These are phyloP conservation scores for Agrochola lota DNA, from an alignment of 2,888 invertebrate genomes.

Conservation along the genomic window DNA sequence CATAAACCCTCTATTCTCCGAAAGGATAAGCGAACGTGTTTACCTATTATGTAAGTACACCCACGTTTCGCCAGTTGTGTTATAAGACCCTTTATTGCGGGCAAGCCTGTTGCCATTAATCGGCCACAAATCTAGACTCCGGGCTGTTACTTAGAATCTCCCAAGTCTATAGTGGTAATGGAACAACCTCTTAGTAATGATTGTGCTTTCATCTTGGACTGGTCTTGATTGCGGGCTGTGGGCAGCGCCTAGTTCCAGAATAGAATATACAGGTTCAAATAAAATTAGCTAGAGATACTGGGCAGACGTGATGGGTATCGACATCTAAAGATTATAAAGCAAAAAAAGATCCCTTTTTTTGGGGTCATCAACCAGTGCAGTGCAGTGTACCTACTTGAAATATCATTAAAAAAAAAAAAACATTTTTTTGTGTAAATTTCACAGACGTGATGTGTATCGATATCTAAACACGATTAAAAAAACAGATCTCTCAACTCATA, in stretches of 20 bases:
- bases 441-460: too few species aligned
- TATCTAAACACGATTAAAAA: too few species aligned
- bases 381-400: too few species aligned
- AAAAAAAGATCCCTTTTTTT: too few species aligned
- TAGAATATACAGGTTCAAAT: too few species aligned
- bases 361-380: too few species aligned
- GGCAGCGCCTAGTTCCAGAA: neutral
- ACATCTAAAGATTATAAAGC: too few species aligned
- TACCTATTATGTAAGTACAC: neutral
- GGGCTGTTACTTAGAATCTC: conserved; percentile 2
- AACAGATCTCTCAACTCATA: too few species aligned
- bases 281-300: too few species aligned
- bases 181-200: neutral
- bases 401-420: too few species aligned
- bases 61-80: neutral
- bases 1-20: neutral
- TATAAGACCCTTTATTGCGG: neutral
- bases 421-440: too few species aligned
- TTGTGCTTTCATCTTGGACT: conserved; percentile 10
- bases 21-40: neutral
- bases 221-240: neutral
- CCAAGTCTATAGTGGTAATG: conserved; percentile 13
- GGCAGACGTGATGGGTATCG: too few species aligned
- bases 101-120: conserved; percentile 7
- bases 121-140: conserved; percentile 13